These are phyloP conservation scores for Clytia hemisphaerica DNA, from an alignment of 30 jellyfish, hydroid and myxozoan species.

Conservation along the genomic window DNA sequence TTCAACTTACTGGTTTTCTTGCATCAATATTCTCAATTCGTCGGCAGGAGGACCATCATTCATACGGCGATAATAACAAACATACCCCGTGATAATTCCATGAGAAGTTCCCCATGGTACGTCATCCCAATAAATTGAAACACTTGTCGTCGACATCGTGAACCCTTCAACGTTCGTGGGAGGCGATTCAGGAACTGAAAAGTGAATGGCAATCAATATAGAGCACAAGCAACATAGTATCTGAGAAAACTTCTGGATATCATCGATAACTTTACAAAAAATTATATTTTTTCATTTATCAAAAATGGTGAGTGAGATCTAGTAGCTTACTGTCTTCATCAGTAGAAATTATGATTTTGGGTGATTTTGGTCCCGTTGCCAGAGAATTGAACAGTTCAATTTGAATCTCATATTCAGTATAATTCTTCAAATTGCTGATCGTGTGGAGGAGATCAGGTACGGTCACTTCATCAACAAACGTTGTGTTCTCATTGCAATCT, in stretches of 20 bases:
- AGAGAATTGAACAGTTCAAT: not conserved
- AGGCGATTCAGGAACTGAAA: constrained; percentile 4
- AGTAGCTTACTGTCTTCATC: constrained; percentile 12
- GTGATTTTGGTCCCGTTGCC: not conserved
- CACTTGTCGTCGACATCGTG: constrained; percentile 2
- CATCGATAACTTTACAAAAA: too few species aligned
- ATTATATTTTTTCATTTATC: too few species aligned
- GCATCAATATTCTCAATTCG: not conserved
- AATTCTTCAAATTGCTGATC: not conserved
- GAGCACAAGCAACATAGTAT: not conserved
- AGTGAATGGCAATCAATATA: not conserved
- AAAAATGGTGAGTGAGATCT: too few species aligned
- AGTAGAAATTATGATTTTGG: not conserved
- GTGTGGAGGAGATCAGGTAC: not conserved
- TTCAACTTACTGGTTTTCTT: not conserved
- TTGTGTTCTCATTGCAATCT: not conserved
- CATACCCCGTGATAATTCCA: constrained; percentile 6
- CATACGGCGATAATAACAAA: not conserved
- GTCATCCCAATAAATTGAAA: constrained; percentile 5
- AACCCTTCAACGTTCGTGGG: not conserved
- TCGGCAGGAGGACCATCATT: constrained; percentile 15
- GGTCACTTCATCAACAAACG: not conserved
- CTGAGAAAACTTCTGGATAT: too few species aligned
- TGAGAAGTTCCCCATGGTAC: not conserved
- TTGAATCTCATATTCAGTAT: not conserved